A percentile compares a stretch with the other conserved stretches of the same genome.
Evolutionary conservation across 64 coral and sea anemone species (phyloP).

Genomic region (Montipora cactus): DNA sequence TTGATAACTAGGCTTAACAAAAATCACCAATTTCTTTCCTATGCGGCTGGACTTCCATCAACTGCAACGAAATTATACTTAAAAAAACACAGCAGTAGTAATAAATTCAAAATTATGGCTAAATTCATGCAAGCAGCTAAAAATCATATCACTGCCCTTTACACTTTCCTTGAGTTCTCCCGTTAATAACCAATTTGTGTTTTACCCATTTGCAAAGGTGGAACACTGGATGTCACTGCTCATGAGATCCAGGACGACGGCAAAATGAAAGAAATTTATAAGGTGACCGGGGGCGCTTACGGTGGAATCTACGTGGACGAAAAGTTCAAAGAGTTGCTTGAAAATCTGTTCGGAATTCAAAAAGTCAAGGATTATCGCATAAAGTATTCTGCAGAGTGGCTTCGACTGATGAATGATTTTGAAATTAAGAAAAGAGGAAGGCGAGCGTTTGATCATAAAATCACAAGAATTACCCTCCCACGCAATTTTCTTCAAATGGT

Average conservation of each 20-base stretch:
- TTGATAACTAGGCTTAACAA: too few relatives aligned
- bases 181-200: too few relatives aligned
- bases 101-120: too few relatives aligned
- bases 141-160: too few relatives aligned
- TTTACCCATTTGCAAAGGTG: not conserved
- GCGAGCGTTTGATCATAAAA: not conserved
- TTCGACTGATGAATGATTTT: constrained; percentile 48
- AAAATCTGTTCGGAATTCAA: not conserved
- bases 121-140: too few relatives aligned
- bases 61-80: too few relatives aligned
- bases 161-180: too few relatives aligned
- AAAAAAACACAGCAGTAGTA: too few relatives aligned
- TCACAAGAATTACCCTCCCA: constrained; percentile 13
- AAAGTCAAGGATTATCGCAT: not conserved
- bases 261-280: constrained; percentile 28
- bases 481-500: not conserved
- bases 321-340: not conserved
- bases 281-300: constrained; percentile 7
- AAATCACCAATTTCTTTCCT: too few relatives aligned
- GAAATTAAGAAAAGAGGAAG: constrained; percentile 49
- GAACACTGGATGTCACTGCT: constrained; percentile 50
- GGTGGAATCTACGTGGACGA: constrained; percentile 33
- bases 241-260: constrained; percentile 5
- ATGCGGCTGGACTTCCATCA: too few relatives aligned
- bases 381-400: constrained; percentile 1